A percentile compares a stretch with the other conserved stretches of the same genome.
Evolutionary conservation across 2,888 invertebrate species (phyloP).

Genomic region (Aspidiotus destructor): DNA sequence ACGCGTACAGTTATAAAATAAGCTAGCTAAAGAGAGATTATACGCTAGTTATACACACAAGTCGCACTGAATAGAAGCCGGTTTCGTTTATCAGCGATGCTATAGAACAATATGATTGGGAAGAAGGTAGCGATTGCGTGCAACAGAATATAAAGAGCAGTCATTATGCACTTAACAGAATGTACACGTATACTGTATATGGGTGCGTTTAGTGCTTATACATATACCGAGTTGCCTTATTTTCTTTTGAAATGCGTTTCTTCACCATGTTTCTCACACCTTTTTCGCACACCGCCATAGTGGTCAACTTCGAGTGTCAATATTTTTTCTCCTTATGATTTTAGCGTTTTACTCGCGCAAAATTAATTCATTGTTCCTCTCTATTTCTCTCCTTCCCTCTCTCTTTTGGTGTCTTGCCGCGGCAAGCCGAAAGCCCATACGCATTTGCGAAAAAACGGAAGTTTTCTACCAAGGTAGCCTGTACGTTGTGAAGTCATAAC

Average conservation of each 20-base stretch:
- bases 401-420: too few relatives aligned
- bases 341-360: neutral
- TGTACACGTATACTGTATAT: neutral
- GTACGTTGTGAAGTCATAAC: too few relatives aligned
- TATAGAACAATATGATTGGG: slow-evolving; percentile 29
- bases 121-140: slow-evolving; percentile 33
- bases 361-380: neutral
- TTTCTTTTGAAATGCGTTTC: neutral
- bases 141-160: slow-evolving; percentile 32
- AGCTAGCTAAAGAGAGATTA: slow-evolving; percentile 15
- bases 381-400: neutral
- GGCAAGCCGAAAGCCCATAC: too few relatives aligned
- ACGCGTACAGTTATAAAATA: slow-evolving; percentile 1
- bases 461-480: too few relatives aligned
- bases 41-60: slow-evolving; percentile 13
- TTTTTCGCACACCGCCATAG: neutral
- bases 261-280: neutral
- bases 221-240: too few relatives aligned
- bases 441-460: too few relatives aligned
- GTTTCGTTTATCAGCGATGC: slow-evolving; percentile 22
- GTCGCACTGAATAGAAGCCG: slow-evolving; percentile 12
- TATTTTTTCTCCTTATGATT: too few relatives aligned
- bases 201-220: neutral
- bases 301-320: neutral
- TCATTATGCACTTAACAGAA: slow-evolving; percentile 27